These are phyloP conservation scores for Sebastes matsubarae DNA, from an alignment of 2,797 vertebrate genomes.

Conservation along the genomic window DNA sequence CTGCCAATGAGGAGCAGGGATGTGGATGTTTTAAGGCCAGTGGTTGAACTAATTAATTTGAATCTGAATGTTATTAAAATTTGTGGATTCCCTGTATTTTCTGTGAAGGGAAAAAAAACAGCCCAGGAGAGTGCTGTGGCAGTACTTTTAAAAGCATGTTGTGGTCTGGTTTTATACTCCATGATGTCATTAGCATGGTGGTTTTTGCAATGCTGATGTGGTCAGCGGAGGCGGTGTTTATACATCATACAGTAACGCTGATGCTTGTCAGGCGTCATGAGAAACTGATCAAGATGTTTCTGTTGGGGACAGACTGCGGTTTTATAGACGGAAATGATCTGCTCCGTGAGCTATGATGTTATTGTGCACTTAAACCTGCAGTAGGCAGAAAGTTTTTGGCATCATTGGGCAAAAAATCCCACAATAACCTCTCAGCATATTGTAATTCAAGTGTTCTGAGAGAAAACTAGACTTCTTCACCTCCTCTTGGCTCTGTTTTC, in stretches of 20 bases:
- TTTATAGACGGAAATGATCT: neutral
- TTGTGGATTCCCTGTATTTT: constrained; percentile 74
- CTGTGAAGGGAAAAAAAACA: constrained; percentile 38
- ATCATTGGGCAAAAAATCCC: no score
- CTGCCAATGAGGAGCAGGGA: constrained; percentile 76
- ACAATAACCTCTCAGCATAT: no score
- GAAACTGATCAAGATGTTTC: neutral
- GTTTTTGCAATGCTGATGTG: constrained; percentile 30
- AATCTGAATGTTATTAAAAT: constrained; percentile 83
- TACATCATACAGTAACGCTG: neutral
- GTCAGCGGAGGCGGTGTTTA: constrained; percentile 30
- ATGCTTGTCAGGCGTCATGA: neutral
- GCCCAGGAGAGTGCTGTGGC: constrained; percentile 55
- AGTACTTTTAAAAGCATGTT: constrained; percentile 62
- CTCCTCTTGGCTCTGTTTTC: no score
- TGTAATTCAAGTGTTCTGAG: no score
- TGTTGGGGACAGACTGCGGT: neutral
- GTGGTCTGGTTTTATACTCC: constrained; percentile 49
- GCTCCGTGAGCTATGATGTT: neutral
- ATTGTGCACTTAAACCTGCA: no score
- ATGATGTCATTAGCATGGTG: constrained; percentile 37
- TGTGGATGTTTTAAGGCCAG: constrained; percentile 83
- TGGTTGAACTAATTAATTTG: constrained; percentile 83
- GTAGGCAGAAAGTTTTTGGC: no score
- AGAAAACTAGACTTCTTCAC: no score